Evolutionary conservation across 2,797 vertebrate genomes (phyloP).

Genomic region (Chaetophractus vellerosus): DNA sequence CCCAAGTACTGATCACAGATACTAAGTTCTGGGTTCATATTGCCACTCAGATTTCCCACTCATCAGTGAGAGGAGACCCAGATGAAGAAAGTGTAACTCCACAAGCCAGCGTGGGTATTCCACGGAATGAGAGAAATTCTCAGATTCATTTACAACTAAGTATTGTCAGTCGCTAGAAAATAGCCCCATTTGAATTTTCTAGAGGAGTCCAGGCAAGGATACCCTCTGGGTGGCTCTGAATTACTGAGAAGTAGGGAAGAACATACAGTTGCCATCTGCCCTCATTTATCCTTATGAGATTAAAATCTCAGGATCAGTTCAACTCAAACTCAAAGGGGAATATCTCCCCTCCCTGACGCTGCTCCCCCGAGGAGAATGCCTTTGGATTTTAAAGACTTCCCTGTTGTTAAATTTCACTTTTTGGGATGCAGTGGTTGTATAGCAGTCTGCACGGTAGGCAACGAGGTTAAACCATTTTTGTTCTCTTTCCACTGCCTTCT

Average conservation of each 20-base stretch:
- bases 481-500: not conserved
- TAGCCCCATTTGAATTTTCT: not conserved
- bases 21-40: not conserved
- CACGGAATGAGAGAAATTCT: not conserved
- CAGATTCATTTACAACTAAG: not conserved
- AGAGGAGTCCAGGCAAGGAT: no score
- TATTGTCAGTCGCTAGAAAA: not conserved
- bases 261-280: accelerated
- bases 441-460: not conserved
- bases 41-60: not conserved
- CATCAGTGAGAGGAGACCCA: not conserved
- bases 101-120: not conserved
- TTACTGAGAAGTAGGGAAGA: not conserved
- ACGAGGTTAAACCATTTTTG: not conserved
- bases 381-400: not conserved
- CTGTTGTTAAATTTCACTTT: not conserved
- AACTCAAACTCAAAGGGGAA: not conserved
- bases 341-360: not conserved
- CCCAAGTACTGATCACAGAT: not conserved
- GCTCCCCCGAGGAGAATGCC: not conserved
- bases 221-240: not conserved
- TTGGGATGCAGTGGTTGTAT: not conserved
- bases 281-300: not conserved
- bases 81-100: not conserved
- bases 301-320: not conserved